phyloP scores from a whole-genome alignment of 2,113 vertebrate genomes.

The Pantherophis guttatus region DNA sequence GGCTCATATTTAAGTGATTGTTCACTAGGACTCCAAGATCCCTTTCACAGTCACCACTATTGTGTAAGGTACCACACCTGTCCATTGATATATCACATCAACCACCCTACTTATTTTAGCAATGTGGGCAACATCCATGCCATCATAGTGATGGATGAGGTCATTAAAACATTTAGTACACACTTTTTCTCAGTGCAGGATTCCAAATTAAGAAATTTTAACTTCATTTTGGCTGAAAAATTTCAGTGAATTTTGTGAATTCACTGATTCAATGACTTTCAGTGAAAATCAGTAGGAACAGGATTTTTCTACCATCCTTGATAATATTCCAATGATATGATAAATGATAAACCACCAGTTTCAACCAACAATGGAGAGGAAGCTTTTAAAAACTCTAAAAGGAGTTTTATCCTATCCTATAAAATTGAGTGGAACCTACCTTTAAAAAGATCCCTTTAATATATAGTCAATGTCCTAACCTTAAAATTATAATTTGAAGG shows the following conservation, averaged over 20 bases:
- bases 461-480: accelerated
- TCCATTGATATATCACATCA: neutral
- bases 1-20: no score
- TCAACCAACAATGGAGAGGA: neutral
- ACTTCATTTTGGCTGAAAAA: neutral
- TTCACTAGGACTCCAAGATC: no score
- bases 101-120: neutral
- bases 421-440: accelerated
- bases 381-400: neutral
- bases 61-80: no score
- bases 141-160: neutral
- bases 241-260: neutral
- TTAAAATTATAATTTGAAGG: neutral
- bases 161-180: neutral
- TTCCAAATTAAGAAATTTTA: neutral
- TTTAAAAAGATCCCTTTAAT: neutral
- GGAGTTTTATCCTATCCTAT: neutral
- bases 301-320: neutral
- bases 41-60: no score
- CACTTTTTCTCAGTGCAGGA: neutral
- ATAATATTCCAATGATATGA: neutral
- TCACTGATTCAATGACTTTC: neutral
- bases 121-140: neutral
- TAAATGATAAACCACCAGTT: no score
- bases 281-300: neutral